Percentiles rank a stretch among this genome's conserved stretches.
Evolutionary conservation across 2,113 vertebrate species (phyloP).

Genomic region (Toxostoma redivivum): DNA sequence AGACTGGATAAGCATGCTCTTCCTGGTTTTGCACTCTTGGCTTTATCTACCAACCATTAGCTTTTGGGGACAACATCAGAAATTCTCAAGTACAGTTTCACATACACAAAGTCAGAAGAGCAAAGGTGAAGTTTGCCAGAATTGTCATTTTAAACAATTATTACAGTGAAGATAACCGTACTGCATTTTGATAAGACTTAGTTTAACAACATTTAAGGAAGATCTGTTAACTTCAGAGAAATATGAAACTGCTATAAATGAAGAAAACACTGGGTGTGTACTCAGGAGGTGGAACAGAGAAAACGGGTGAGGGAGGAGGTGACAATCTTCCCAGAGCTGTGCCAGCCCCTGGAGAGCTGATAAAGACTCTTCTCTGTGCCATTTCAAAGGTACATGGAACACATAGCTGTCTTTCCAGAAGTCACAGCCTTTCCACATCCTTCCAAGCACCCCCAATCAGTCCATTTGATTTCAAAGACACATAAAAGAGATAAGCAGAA

Average conservation of each 20-base stretch:
- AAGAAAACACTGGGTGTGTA: neutral
- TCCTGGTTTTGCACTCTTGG: neutral
- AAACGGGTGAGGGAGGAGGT: neutral
- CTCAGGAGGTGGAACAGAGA: neutral
- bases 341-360: neutral
- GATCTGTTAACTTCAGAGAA: neutral
- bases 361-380: neutral
- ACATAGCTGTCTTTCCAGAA: neutral
- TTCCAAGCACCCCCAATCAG: neutral
- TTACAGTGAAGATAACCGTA: neutral
- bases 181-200: neutral
- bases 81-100: neutral
- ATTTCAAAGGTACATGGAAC: neutral
- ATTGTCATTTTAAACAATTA: neutral
- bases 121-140: neutral
- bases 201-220: neutral
- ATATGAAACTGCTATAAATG: neutral
- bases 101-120: neutral
- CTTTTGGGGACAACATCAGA: neutral
- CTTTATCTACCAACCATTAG: neutral
- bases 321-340: neutral
- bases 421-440: neutral
- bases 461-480: neutral
- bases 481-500: neutral
- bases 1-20: neutral